phyloP scores from a whole-genome alignment of 2,888 invertebrate species.

The Limnephilus lunatus region DNA sequence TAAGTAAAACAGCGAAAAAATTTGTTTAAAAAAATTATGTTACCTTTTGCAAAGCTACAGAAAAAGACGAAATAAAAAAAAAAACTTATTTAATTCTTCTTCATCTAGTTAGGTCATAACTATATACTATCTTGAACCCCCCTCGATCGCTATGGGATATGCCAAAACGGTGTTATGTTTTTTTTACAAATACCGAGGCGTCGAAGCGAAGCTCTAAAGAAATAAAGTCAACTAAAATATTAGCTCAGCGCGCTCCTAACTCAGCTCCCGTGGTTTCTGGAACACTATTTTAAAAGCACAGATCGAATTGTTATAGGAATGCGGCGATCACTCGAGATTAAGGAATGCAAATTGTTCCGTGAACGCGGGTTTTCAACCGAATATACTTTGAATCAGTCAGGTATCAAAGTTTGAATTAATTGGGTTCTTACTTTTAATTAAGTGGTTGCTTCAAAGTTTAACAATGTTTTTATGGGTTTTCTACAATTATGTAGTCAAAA shows the following conservation, averaged over 20 bases:
- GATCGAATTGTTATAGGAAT: conserved; percentile 12
- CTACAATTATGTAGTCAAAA: not conserved
- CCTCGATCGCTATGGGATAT: conserved; percentile 27
- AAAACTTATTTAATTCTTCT: too few relatives aligned
- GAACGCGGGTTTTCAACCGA: not conserved
- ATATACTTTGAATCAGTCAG: not conserved
- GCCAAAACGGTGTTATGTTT: conserved; percentile 52
- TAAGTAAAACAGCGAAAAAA: too few relatives aligned
- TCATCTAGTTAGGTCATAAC: not conserved
- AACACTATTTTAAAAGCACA: conserved; percentile 29
- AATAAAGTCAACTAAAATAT: conserved; percentile 48
- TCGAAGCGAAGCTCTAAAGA: conserved; percentile 52
- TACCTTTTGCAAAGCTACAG: too few relatives aligned
- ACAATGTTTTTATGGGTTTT: not conserved
- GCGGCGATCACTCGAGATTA: not conserved
- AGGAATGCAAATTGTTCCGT: not conserved
- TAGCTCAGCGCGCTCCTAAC: conserved; percentile 36
- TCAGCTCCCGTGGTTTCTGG: conserved; percentile 54
- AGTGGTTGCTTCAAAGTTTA: not conserved
- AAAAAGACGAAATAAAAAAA: too few relatives aligned
- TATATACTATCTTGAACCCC: not conserved
- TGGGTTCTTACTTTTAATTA: not conserved
- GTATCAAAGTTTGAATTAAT: not conserved
- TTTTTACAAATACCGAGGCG: conserved; percentile 49
- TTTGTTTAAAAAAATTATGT: too few relatives aligned